Evolutionary conservation across 2,113 vertebrate species (phyloP).

Genomic region (Caretta caretta): DNA sequence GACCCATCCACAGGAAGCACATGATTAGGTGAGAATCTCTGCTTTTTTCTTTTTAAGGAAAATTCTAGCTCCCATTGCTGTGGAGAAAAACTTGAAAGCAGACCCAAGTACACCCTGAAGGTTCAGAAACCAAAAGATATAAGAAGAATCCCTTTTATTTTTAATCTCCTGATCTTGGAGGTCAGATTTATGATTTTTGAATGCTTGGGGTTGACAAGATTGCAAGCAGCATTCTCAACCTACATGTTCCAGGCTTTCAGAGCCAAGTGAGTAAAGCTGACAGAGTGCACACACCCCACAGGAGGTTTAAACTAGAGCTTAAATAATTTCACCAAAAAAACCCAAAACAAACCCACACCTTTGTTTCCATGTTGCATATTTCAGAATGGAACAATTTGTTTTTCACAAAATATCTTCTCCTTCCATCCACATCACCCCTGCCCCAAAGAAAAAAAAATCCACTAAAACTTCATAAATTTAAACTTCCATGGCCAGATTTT

Average conservation of each 20-base stretch:
- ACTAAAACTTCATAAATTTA: neutral
- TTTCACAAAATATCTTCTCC: neutral
- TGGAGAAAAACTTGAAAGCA: neutral
- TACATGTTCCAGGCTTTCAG: neutral
- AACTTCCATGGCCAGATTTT: neutral
- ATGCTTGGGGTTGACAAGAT: neutral
- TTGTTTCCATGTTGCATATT: neutral
- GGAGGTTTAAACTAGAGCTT: neutral
- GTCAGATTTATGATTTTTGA: neutral
- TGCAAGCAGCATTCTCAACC: neutral
- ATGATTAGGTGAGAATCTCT: neutral
- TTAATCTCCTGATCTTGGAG: neutral
- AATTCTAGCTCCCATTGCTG: neutral
- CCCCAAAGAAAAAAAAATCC: neutral
- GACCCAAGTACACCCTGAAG: neutral
- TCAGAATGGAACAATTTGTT: neutral
- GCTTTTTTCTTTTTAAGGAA: neutral
- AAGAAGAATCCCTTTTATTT: neutral
- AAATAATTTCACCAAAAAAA: neutral
- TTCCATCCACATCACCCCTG: neutral
- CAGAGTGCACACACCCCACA: neutral
- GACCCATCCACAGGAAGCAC: neutral
- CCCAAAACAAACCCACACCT: neutral
- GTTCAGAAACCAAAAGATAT: neutral
- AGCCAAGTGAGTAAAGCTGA: neutral